These are phyloP conservation scores for Dreissena rostriformis DNA, from an alignment of 1,140 invertebrate species.

Conservation along the genomic window DNA sequence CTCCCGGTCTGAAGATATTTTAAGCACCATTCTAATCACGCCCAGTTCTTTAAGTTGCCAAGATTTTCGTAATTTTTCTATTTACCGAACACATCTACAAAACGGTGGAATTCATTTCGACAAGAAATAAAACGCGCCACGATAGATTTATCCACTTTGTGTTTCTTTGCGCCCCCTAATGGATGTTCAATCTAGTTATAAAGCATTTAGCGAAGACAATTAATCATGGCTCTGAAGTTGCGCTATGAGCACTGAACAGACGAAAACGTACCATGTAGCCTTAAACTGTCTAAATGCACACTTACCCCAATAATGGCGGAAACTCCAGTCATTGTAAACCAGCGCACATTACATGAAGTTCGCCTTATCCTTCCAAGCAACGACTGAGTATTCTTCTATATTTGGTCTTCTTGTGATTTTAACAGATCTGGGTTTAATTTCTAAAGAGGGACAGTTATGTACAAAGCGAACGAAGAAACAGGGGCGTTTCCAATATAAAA, in stretches of 20 bases:
- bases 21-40: conserved; percentile 18
- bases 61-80: not conserved
- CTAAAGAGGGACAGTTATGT: too few species aligned
- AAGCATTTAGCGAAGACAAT: too few species aligned
- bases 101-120: too few species aligned
- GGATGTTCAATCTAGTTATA: too few species aligned
- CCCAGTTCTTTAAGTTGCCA: conserved; percentile 32
- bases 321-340: conserved; percentile 51
- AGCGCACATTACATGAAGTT: not conserved
- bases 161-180: too few species aligned
- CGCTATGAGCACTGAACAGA: too few species aligned
- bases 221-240: too few species aligned
- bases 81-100: too few species aligned
- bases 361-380: too few species aligned
- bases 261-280: too few species aligned
- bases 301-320: conserved; percentile 50
- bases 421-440: not conserved
- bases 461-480: not conserved
- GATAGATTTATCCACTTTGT: too few species aligned
- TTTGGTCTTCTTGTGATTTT: conserved; percentile 38
- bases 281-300: not conserved
- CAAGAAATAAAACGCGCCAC: too few species aligned
- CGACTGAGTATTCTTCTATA: not conserved
- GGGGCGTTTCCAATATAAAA: conserved; percentile 37
- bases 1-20: conserved; percentile 11